Base-by-base conservation (phyloP, 2,113 vertebrate genomes). In the Nycticebus coucang region DNA sequence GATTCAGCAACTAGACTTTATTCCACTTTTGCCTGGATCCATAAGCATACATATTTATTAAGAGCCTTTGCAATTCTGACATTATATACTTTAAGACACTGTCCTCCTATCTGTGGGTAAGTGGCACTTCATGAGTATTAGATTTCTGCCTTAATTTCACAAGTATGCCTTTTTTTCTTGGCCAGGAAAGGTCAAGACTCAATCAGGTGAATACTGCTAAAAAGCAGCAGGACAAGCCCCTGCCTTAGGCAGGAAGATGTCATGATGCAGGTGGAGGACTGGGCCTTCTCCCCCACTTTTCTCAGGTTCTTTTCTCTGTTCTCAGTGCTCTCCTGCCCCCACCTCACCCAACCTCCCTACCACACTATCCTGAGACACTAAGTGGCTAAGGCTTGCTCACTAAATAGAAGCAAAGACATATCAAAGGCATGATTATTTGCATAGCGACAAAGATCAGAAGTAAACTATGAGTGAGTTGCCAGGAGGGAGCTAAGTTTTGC, bases 11-110 rank as follows among this genome's bases (percentile, higher is more conserved):
- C 88, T 62, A 94, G 72, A 74, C 72, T 91, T 78, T 75, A 89
- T 57, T 50, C 41, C 66, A 57, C 60, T 90, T 85, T 88, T 66
- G 71, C 71, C 24, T 6, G n/a, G n/a, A n/a, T n/a, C n/a, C n/a
- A n/a, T n/a, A n/a, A n/a, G n/a, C 35, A 95, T 82, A 66, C 91
- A 94, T 85, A 92, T 95, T 97, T 86, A 93, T 96, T 88, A 95
- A 91, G 94, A 62, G 71, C 33, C n/a, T 93, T 93, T 87, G 35
- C 62, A 86, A 83, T 72, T 86, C 82, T 92, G 89, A 88, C 62
- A 86, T 72, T 50, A 83, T 88, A 78, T 66, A 69, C 89, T 95
- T 91, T 85, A 82, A 87, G 78, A 95, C 60, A 83, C 55, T 69
- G 45, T 81, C 75, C 80, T 91, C 75, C 80, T 91, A 88, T 86